Percentiles rank a stretch among this genome's conserved stretches.
Evolutionary conservation across 2,888 invertebrate genomes (phyloP).

Genomic region (Cryptosula pallasiana): DNA sequence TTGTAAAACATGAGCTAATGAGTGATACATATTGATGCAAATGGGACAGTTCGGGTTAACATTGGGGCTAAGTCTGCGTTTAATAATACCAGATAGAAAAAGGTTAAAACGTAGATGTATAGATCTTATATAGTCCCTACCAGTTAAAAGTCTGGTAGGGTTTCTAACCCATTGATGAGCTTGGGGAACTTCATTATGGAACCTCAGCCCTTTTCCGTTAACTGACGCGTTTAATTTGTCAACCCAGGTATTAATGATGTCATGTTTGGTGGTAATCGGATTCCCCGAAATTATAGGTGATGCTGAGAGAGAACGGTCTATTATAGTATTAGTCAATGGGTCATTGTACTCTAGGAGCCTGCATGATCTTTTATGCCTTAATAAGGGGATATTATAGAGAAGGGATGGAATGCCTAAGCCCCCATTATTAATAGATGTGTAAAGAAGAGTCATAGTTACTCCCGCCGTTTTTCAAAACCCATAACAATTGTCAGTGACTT

Average conservation of each 20-base stretch:
- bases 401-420: neutral
- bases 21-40: neutral
- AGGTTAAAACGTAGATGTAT: neutral
- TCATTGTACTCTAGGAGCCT: neutral
- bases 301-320: neutral
- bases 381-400: neutral
- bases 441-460: no score
- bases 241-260: neutral
- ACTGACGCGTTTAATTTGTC: neutral
- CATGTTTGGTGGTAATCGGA: neutral
- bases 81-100: neutral
- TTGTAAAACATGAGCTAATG: neutral
- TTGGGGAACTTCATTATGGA: neutral
- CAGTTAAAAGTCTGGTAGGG: neutral
- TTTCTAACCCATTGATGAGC: neutral
- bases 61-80: no score
- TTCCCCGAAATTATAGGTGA: neutral
- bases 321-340: neutral
- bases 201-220: neutral
- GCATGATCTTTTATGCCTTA: neutral
- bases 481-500: no score
- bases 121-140: neutral
- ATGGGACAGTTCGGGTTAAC: neutral
- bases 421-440: neutral
- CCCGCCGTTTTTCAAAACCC: no score